A percentile compares a stretch with the other conserved stretches of the same genome.
Conservation (phyloP, 2,888 invertebrate species). For the Buathra laborator region DNA sequence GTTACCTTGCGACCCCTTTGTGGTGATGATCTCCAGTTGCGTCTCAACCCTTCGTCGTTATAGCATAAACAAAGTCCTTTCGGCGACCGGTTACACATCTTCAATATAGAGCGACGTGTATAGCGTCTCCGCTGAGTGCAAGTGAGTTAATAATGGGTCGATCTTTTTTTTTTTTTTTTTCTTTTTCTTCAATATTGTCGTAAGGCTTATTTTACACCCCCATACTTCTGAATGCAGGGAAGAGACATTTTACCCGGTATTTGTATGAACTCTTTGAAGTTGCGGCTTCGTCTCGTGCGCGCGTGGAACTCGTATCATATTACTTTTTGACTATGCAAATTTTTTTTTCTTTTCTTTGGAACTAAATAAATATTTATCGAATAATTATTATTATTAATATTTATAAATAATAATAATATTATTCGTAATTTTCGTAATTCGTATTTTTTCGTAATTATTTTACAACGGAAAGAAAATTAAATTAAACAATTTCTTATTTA, state of each 20-base stretch:
- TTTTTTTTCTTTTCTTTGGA: neutral
- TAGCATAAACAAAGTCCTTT: constrained; percentile 19
- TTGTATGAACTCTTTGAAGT: constrained; percentile 51
- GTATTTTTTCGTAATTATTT: too few species aligned
- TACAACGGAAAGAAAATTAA: too few species aligned
- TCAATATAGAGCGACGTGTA: neutral
- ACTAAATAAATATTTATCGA: neutral
- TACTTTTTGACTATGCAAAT: constrained; percentile 34
- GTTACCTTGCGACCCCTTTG: constrained; percentile 59
- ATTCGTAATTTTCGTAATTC: too few species aligned
- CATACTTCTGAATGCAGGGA: neutral
- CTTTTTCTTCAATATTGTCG: constrained; percentile 28
- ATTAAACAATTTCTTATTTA: too few species aligned
- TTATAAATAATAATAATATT: neutral
- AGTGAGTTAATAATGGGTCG: constrained; percentile 56
- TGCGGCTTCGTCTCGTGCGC: constrained; percentile 51
- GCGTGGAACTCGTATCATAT: constrained; percentile 43
- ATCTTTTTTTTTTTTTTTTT: constrained; percentile 24
- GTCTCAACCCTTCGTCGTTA: constrained; percentile 43
- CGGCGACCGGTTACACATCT: constrained; percentile 31
- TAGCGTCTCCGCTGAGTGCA: constrained; percentile 35
- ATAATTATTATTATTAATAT: too few species aligned
- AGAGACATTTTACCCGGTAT: constrained; percentile 36
- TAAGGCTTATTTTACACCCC: constrained; percentile 27
- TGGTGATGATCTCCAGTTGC: constrained; percentile 45